Base-by-base conservation (phyloP, 1,140 invertebrate species). In the Eriocheir sinensis region DNA sequence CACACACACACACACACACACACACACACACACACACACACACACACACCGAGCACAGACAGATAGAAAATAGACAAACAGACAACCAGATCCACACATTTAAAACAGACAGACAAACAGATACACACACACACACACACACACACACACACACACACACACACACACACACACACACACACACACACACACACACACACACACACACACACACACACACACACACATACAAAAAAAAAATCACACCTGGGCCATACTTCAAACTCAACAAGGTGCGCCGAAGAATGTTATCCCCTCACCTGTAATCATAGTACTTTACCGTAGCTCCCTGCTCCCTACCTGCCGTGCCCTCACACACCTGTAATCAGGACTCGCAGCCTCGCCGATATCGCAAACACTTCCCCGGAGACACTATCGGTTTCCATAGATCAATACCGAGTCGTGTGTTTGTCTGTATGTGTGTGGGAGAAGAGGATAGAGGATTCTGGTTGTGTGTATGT, bases 121-220 rank as follows among this genome's bases (percentile, higher is more conserved):
- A n/a, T n/a, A n/a, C 60, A n/a, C 60, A 17, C 60, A n/a, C 60
- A 17, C 60, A 72, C 60, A 72, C 60, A 72, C 60, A 72, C 60
- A 72, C 60, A 72, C 60, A 72, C 60, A 72, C 60, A 72, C 60
- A 72, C 60, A 72, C 60, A 72, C 60, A 72, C 60, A 72, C 60
- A 72, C 60, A 72, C 60, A 72, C 60, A 72, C 60, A 72, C 60
- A 72, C 60, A 72, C 60, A 72, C 60, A 72, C 60, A n/a, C 27
- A n/a, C 60, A 72, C 53, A 60, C 53, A 60, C 53, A 60, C 53
- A 60, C 53, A 60, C 53, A 60, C 53, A 60, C 53, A 60, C 53
- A 60, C 53, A 60, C 53, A 60, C 53, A 60, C 53, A 60, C 53
- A 60, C 53, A 60, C 53, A 60, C 53, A 60, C 53, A 60, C 6